These are phyloP conservation scores for Rhinoderma darwinii DNA, from an alignment of 2,113 vertebrate species.

Conservation along the genomic window DNA sequence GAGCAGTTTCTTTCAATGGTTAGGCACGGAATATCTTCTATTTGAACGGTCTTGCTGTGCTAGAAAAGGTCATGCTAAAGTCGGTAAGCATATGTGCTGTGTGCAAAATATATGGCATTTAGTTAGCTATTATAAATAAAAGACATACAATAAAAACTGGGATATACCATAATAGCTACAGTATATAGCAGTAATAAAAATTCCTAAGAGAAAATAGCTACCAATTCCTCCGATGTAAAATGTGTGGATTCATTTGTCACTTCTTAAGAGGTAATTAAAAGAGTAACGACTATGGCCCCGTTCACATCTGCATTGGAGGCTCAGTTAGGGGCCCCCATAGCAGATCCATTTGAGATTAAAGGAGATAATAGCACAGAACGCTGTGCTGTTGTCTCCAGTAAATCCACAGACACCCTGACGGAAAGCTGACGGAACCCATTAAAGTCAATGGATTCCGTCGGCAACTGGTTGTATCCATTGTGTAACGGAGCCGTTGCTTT, in stretches of 20 bases:
- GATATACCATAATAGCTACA: not conserved
- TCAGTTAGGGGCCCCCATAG: too few species aligned
- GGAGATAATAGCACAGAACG: too few species aligned
- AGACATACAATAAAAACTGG: not conserved
- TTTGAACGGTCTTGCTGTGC: not conserved
- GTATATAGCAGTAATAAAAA: not conserved
- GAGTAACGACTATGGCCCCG: too few species aligned
- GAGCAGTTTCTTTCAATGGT: too few species aligned
- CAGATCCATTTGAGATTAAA: too few species aligned
- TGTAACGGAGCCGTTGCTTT: too few species aligned
- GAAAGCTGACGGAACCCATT: too few species aligned
- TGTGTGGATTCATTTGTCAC: not conserved
- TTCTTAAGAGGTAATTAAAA: not conserved
- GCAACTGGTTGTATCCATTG: too few species aligned
- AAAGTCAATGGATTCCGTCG: too few species aligned
- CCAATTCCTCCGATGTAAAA: not conserved
- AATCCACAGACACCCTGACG: too few species aligned
- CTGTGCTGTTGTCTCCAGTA: too few species aligned
- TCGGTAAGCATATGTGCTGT: not conserved
- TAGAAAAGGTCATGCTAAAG: not conserved
- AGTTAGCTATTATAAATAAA: not conserved
- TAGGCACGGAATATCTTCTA: not conserved
- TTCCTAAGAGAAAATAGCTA: not conserved
- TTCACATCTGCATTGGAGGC: too few species aligned
- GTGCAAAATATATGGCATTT: not conserved